phyloP scores from a whole-genome alignment of 1,140 invertebrate genomes.

The Lepidurus couesii region DNA sequence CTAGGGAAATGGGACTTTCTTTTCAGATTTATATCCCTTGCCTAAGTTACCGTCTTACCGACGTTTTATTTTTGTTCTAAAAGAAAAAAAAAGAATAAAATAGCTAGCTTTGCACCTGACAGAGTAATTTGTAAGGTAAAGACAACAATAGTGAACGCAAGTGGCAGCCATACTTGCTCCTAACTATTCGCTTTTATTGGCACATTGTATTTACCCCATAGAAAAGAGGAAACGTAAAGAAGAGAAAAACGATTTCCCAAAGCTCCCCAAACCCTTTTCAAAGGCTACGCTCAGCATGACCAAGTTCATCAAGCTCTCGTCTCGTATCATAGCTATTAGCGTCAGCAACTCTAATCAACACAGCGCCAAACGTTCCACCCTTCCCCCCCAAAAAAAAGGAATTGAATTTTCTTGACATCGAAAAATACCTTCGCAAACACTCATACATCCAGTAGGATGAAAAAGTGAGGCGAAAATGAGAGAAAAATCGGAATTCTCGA shows the following conservation, averaged over 20 bases:
- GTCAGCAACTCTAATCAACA: conserved; percentile 12
- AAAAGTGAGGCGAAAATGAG: neutral
- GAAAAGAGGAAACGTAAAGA: neutral
- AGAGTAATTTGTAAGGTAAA: neutral
- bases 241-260: neutral
- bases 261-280: neutral
- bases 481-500: neutral
- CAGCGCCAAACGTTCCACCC: neutral
- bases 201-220: neutral
- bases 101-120: conserved; percentile 1
- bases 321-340: neutral
- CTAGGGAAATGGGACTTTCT: neutral
- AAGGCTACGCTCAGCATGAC: conserved; percentile 7
- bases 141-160: neutral
- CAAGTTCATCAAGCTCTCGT: conserved; percentile 6
- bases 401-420: too few relatives aligned
- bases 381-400: too few relatives aligned
- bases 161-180: neutral
- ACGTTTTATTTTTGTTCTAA: neutral
- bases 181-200: neutral
- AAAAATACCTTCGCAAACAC: too few relatives aligned
- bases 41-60: neutral
- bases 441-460: too few relatives aligned
- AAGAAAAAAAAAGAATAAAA: neutral
- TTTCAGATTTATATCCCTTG: neutral